phyloP scores from a whole-genome alignment of 2,113 vertebrate genomes.

The Centrocercus urophasianus region DNA sequence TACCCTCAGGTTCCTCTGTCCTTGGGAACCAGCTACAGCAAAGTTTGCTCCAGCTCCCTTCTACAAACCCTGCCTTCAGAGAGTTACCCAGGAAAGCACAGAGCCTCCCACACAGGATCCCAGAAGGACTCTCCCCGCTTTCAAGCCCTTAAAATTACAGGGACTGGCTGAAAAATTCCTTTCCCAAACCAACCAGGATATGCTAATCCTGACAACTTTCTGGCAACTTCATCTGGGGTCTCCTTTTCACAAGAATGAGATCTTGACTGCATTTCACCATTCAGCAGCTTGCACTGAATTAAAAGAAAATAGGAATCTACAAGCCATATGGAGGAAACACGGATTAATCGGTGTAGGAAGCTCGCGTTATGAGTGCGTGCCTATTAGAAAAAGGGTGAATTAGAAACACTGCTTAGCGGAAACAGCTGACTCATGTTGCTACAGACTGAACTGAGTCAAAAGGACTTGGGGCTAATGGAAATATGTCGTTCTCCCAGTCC shows the following conservation, averaged over 20 bases:
- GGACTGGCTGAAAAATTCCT: neutral
- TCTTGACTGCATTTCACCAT: conserved; percentile 46
- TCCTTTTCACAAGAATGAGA: conserved; percentile 32
- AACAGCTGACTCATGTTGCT: conserved; percentile 71
- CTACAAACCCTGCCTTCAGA: neutral
- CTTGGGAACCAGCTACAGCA: neutral
- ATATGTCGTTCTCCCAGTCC: neutral
- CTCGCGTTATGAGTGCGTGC: conserved; percentile 68
- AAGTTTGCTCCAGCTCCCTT: neutral
- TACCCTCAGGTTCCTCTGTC: neutral
- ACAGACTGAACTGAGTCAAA: neutral
- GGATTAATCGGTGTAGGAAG: conserved; percentile 77
- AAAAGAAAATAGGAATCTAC: conserved; percentile 76
- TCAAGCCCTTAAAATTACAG: neutral
- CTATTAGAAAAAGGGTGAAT: conserved; percentile 65
- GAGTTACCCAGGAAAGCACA: neutral
- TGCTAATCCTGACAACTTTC: neutral
- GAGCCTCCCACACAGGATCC: fast-evolving
- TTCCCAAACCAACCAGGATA: neutral
- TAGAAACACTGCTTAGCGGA: conserved; percentile 68
- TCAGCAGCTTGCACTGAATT: conserved; percentile 69
- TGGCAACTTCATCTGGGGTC: conserved; percentile 5
- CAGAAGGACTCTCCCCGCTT: neutral
- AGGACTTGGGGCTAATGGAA: neutral
- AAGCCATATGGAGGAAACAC: conserved; percentile 80